These are phyloP conservation scores for Bos indicus DNA, from an alignment of 2,113 vertebrate species.

Conservation along the genomic window DNA sequence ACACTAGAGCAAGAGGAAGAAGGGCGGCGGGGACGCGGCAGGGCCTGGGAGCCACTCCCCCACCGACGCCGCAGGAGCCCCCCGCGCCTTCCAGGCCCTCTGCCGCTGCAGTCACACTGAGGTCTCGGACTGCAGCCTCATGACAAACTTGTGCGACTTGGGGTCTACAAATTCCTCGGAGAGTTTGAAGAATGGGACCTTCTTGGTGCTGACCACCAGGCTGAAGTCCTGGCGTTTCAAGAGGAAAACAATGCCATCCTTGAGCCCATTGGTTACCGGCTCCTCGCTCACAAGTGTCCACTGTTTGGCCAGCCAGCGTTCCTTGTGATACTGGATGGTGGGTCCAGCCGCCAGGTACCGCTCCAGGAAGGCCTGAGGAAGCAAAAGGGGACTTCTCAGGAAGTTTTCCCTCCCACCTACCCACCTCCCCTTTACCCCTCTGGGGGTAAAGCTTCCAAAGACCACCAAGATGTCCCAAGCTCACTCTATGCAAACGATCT, in stretches of 20 bases:
- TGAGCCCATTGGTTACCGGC: constrained; percentile 91
- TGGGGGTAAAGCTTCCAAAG: not conserved
- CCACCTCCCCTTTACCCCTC: not conserved
- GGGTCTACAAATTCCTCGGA: constrained; percentile 96
- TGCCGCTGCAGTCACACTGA: constrained; percentile 82
- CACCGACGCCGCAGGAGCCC: not conserved
- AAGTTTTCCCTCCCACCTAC: not conserved
- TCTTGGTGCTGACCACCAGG: constrained; percentile 91
- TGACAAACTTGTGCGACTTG: constrained; percentile 97
- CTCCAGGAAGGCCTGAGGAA: constrained; percentile 92
- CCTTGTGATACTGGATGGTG: constrained; percentile 95
- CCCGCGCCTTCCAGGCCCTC: not conserved
- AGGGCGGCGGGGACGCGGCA: not conserved
- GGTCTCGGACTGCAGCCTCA: constrained; percentile 96
- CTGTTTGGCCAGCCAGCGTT: constrained; percentile 92
- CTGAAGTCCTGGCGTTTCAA: constrained; percentile 94
- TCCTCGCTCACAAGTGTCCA: constrained; percentile 97
- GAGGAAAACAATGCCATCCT: constrained; percentile 91
- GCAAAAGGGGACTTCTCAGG: not conserved
- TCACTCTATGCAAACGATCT: not conserved
- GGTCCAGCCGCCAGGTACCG: constrained; percentile 91
- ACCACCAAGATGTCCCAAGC: not conserved
- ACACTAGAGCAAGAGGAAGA: not conserved
- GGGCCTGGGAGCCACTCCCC: not conserved
- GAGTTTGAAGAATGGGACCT: constrained; percentile 93